Conservation (phyloP, 2,888 invertebrate species). For the Drosophila histrio region DNA sequence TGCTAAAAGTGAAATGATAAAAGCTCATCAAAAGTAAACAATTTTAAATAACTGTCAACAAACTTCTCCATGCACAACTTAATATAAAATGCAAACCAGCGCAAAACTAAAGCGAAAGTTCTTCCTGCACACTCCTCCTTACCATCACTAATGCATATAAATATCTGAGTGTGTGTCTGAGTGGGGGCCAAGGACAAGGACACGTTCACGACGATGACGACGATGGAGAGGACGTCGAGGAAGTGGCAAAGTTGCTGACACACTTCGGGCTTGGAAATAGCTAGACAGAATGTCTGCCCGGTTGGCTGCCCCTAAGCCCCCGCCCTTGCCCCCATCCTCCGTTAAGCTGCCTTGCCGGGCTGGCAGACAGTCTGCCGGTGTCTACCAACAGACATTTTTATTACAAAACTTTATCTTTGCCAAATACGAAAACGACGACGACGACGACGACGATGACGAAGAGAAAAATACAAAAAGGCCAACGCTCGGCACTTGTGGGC, state of each 20-base stretch:
- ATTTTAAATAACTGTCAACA: slow-evolving; percentile 54
- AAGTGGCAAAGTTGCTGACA: slow-evolving; percentile 78
- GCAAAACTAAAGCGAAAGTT: slow-evolving; percentile 76
- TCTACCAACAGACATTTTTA: slow-evolving; percentile 78
- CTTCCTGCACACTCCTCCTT: slow-evolving; percentile 4
- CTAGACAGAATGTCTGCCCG: slow-evolving; percentile 74
- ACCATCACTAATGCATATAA: slow-evolving; percentile 51
- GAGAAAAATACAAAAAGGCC: slow-evolving; percentile 62
- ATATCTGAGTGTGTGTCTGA: slow-evolving; percentile 56
- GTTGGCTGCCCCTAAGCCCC: slow-evolving; percentile 33
- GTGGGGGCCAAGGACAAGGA: slow-evolving; percentile 79
- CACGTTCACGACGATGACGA: slow-evolving; percentile 63
- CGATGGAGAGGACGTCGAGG: slow-evolving; percentile 57
- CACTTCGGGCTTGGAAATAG: slow-evolving; percentile 72
- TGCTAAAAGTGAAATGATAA: slow-evolving; percentile 2
- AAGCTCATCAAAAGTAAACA: slow-evolving; percentile 2
- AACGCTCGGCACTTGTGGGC: slow-evolving; percentile 39
- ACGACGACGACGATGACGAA: slow-evolving; percentile 44
- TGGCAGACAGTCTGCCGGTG: slow-evolving; percentile 55
- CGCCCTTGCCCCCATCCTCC: background rate
- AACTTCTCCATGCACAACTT: slow-evolving; percentile 40
- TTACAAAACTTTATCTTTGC: slow-evolving; percentile 80
- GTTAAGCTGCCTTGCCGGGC: slow-evolving; percentile 18
- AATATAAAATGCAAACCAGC: slow-evolving; percentile 61
- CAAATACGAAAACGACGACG: slow-evolving; percentile 68